These are phyloP conservation scores for Coregonus suidteri DNA, from an alignment of 2,797 vertebrate species.

Conservation along the genomic window DNA sequence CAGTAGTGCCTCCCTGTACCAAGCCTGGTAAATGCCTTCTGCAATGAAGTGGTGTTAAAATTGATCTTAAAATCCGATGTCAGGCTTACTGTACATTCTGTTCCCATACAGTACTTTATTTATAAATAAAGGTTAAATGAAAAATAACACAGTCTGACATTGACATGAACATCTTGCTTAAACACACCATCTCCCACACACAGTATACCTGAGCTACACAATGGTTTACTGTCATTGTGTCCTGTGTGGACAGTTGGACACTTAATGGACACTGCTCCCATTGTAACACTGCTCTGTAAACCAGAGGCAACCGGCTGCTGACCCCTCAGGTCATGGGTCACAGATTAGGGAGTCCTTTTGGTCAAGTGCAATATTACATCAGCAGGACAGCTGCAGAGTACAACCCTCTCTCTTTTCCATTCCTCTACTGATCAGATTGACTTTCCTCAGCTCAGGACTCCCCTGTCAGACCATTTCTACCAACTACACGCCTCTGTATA, in stretches of 20 bases:
- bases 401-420: constrained; percentile 48
- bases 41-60: background rate
- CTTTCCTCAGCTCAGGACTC: constrained; percentile 25
- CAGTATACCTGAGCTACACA: background rate
- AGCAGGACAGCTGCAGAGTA: constrained; percentile 63
- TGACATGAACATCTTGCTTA: background rate
- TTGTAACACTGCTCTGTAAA: constrained; percentile 18
- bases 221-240: constrained; percentile 9
- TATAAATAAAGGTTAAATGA: too few species aligned
- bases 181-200: constrained; percentile 1
- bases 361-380: constrained; percentile 64
- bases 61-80: background rate
- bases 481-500: constrained; percentile 48
- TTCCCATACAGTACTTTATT: too few species aligned
- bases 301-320: constrained; percentile 29
- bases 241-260: background rate
- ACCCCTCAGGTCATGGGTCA: constrained; percentile 44
- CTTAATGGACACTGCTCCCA: background rate
- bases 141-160: background rate
- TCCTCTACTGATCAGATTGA: constrained; percentile 53
- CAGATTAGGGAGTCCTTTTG: constrained; percentile 39
- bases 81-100: background rate
- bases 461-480: constrained; percentile 47
- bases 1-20: constrained; percentile 4
- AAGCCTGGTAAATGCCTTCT: constrained; percentile 1